Base-by-base conservation (phyloP, 2,113 vertebrate species). In the Elephas maximus region DNA sequence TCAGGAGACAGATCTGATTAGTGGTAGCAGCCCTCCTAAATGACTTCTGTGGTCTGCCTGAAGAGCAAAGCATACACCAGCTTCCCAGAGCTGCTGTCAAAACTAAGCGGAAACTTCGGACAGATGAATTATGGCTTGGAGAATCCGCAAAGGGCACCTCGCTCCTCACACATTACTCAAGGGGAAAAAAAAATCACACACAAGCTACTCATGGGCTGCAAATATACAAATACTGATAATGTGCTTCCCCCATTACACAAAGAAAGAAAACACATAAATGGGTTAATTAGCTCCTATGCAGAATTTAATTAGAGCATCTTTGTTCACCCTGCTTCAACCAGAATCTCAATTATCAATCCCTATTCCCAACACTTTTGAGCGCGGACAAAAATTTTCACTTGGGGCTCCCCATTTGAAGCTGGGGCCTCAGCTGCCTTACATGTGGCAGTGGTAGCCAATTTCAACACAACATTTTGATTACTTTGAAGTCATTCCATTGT, bases 251-350 rank as follows among this genome's bases (percentile, higher is more conserved):
- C 87, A 84, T 89, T 90, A 77, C 85, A 97, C 82, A 98, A 97
- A 98, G 89, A 94, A 94, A 98, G 98, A 98, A 98, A 98, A 98
- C 95, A 97, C 98, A 97, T 97, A 98, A 99, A 98, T 97, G 96
- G 94, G 98, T 98, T 98, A 98, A 98, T 99, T 99, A 98, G 96
- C 98, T 98, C 97, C 93, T 91, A 98, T 97, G 98, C 97, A 95
- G 93, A 98, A 98, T 98, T 98, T 98, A 99, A 99, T 99, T 98
- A 98, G 97, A 98, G 95, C 86, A 86, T 98, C 97, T 98, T 98
- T 98, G 97, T 98, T 98, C 98, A 96, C 69, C 97, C 86, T 20
- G 92, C 95, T 98, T 97, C 97, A 94, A 87, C 91, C 95, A 97
- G 97, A 97, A 98, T 98, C 98, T 98, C 98, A 98, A 98, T 99